Evolutionary conservation across 2,888 invertebrate species (phyloP), one percentile per base, ranked within the genome.

Genomic region (Troides helena): DNA sequence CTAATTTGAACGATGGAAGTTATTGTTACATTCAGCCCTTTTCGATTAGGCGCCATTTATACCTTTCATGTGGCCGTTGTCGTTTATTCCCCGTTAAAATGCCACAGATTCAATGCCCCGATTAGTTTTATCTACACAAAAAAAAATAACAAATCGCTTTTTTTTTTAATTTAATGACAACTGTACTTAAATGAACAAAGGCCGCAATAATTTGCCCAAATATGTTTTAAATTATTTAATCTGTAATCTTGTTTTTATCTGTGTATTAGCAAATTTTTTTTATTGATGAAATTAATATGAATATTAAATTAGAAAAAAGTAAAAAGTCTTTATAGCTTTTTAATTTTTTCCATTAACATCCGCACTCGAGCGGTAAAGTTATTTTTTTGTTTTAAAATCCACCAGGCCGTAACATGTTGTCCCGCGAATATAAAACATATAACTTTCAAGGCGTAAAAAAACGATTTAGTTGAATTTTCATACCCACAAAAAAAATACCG

Each of bases 351-450:
- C 10, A 23, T 58, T 58, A 3, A 81, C 86, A 84, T 83, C 85
- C 86, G 84, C 85, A 82, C 86, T 84, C 85, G 69, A 75, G 77
- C 76, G 78, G 80, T 74, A 62, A 72, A 69, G 59, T 62, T 68
- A 65, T 71, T 66, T 69, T 21, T 72, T 18, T 53, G 53, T 53
- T 71, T 74, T 74, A 70, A 73, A 73, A 71, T 72, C 75, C 74
- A 78, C 75, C 74, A 77, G 77, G 76, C 82, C 77, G 78, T 73
- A 76, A 77, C 74, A 78, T 75, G 74, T 76, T 73, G 75, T 74
- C 77, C 75, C 76, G 71, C 62, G 63, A 67, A 75, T 72, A 73
- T 70, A 75, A 68, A 73, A 69, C 50, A 53, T 64, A 57, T 69
- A 72, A 74, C 74, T 77, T 72, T 75, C 71, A 70, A 74, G 74